Evolutionary conservation across 2,888 invertebrate genomes (phyloP).

Genomic region (Plagodis dolabraria): DNA sequence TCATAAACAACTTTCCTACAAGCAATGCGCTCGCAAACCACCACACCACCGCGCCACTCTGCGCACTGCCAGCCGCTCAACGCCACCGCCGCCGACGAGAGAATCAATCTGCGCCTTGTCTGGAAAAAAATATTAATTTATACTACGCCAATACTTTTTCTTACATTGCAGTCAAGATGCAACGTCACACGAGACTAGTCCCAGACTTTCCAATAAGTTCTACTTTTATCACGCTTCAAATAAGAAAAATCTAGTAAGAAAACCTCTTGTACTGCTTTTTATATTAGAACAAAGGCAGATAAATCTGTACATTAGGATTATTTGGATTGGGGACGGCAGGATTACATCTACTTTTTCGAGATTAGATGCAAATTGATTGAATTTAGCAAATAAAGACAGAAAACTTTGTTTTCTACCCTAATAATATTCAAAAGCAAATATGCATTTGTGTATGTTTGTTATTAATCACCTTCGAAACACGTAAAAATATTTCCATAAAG

Average conservation of each 20-base stretch:
- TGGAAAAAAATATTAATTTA: conserved; percentile 66
- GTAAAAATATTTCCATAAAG: no score
- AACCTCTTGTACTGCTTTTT: background rate
- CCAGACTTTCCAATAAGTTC: conserved; percentile 45
- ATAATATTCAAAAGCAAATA: no score
- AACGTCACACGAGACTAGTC: conserved; percentile 37
- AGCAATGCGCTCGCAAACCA: conserved; percentile 75
- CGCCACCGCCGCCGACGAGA: conserved; percentile 48
- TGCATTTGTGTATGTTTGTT: no score
- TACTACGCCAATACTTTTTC: conserved; percentile 64
- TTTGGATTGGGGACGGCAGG: no score
- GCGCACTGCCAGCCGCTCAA: conserved; percentile 25
- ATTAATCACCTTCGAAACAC: no score
- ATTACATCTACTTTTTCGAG: no score
- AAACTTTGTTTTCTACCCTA: no score
- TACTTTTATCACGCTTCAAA: conserved; percentile 43
- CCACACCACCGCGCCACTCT: conserved; percentile 44
- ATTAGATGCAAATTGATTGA: no score
- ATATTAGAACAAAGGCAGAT: background rate
- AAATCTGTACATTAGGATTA: no score
- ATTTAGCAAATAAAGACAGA: no score
- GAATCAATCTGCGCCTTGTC: conserved; percentile 71
- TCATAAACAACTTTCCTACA: conserved; percentile 84
- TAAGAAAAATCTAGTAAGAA: conserved; percentile 40
- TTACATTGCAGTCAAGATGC: conserved; percentile 53